Evolutionary conservation across 2,888 invertebrate species (phyloP).

Genomic region (Leucoma salicis): DNA sequence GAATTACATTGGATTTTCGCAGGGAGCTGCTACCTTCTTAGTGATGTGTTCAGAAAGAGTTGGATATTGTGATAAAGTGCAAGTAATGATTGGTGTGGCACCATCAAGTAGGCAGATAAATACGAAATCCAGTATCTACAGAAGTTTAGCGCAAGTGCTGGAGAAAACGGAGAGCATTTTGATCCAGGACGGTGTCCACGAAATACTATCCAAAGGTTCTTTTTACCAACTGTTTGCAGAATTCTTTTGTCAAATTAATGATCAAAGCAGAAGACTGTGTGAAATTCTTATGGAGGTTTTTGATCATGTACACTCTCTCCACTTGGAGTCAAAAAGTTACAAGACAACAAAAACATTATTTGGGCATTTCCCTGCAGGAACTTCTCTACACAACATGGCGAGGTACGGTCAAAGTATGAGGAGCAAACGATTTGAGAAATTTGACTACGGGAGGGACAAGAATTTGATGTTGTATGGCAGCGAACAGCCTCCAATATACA

Average conservation of each 20-base stretch:
- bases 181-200: constrained; percentile 37
- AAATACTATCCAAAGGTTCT: constrained; percentile 51
- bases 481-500: constrained; percentile 48
- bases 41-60: constrained; percentile 85
- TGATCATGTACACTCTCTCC: constrained; percentile 40
- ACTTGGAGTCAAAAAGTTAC: constrained; percentile 52
- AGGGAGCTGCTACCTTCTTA: constrained; percentile 55
- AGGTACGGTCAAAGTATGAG: constrained; percentile 56
- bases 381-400: constrained; percentile 45
- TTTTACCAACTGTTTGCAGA: constrained; percentile 47
- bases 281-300: constrained; percentile 31
- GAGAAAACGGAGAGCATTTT: constrained; percentile 36
- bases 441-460: constrained; percentile 48
- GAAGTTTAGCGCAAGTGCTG: constrained; percentile 26
- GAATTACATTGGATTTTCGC: constrained; percentile 39
- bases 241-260: constrained; percentile 49
- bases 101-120: constrained; percentile 80
- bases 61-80: constrained; percentile 84
- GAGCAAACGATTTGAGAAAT: constrained; percentile 47
- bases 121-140: constrained; percentile 74
- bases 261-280: constrained; percentile 42
- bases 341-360: constrained; percentile 44
- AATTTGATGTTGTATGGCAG: constrained; percentile 53
- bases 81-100: constrained; percentile 83
- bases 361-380: constrained; percentile 50